Evolutionary conservation across 2,888 invertebrate genomes (phyloP).

Genomic region (Muscina levida): DNA sequence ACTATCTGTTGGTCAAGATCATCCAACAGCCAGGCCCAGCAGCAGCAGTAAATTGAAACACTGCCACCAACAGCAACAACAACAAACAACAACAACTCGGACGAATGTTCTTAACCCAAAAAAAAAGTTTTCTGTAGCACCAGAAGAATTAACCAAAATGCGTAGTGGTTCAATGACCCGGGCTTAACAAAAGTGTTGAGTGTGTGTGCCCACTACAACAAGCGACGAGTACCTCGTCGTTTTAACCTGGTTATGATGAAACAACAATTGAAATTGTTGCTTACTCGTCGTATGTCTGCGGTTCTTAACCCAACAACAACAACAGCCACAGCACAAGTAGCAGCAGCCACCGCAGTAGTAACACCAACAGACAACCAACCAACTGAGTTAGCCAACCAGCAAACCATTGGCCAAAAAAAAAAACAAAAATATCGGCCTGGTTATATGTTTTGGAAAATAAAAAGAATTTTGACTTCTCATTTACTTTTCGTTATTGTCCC

Average conservation of each 20-base stretch:
- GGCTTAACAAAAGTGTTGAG: slow-evolving; percentile 18
- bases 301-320: slow-evolving; percentile 50
- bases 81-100: background rate
- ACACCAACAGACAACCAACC: background rate
- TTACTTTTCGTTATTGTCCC: background rate
- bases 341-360: background rate
- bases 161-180: slow-evolving; percentile 40
- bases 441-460: slow-evolving; percentile 8
- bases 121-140: slow-evolving; percentile 5
- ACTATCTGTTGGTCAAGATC: slow-evolving; percentile 60
- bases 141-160: slow-evolving; percentile 26
- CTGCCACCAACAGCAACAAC: background rate
- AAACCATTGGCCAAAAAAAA: background rate
- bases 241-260: slow-evolving; percentile 59
- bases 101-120: slow-evolving; percentile 37
- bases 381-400: slow-evolving; percentile 20
- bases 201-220: background rate
- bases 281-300: slow-evolving; percentile 54
- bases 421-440: too few species aligned
- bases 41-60: slow-evolving; percentile 23
- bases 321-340: background rate
- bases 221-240: background rate
- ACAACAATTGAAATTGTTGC: slow-evolving; percentile 62
- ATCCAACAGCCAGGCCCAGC: slow-evolving; percentile 19
- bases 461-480: background rate